phyloP scores from a whole-genome alignment of 2,888 invertebrate genomes.

The Lepas anatifera region DNA sequence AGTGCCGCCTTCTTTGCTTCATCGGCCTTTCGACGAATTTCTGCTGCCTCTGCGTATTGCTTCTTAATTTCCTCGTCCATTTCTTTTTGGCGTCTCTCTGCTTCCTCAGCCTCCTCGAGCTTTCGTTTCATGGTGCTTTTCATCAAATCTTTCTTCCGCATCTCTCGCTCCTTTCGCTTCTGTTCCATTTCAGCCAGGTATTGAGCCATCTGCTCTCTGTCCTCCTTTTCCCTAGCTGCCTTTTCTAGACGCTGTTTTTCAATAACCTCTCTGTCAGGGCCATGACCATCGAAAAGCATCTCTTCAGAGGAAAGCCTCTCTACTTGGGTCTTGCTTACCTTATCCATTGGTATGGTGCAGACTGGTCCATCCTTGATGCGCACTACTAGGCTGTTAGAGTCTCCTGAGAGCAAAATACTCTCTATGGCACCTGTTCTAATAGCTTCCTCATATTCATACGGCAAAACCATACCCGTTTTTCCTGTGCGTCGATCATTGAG shows the following conservation, averaged over 20 bases:
- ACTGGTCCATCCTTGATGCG: slow-evolving; percentile 22
- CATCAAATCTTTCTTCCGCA: slow-evolving; percentile 34
- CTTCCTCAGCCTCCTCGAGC: slow-evolving; percentile 29
- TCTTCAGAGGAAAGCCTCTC: slow-evolving; percentile 15
- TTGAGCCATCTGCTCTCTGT: slow-evolving; percentile 17
- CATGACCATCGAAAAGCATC: slow-evolving; percentile 20
- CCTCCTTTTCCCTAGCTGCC: slow-evolving; percentile 20
- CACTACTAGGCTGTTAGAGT: slow-evolving; percentile 20
- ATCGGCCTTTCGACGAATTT: slow-evolving; percentile 16
- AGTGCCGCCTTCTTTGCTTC: slow-evolving; percentile 44
- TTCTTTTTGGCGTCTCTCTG: slow-evolving; percentile 48
- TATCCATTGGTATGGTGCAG: slow-evolving; percentile 20
- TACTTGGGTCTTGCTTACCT: slow-evolving; percentile 16
- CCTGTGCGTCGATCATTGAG: slow-evolving; percentile 17
- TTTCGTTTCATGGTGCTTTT: slow-evolving; percentile 28
- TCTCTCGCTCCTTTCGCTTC: slow-evolving; percentile 1
- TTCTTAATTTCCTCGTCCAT: slow-evolving; percentile 16
- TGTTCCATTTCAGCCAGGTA: slow-evolving; percentile 3
- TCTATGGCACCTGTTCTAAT: slow-evolving; percentile 23
- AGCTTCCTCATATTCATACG: slow-evolving; percentile 24
- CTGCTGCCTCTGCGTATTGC: slow-evolving; percentile 38
- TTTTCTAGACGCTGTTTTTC: slow-evolving; percentile 19
- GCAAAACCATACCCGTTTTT: slow-evolving; percentile 19
- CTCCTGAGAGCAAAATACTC: slow-evolving; percentile 22
- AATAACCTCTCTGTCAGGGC: slow-evolving; percentile 23